Evolutionary conservation across 2,113 vertebrate genomes (phyloP).

Genomic region (Nymphicus hollandicus): DNA sequence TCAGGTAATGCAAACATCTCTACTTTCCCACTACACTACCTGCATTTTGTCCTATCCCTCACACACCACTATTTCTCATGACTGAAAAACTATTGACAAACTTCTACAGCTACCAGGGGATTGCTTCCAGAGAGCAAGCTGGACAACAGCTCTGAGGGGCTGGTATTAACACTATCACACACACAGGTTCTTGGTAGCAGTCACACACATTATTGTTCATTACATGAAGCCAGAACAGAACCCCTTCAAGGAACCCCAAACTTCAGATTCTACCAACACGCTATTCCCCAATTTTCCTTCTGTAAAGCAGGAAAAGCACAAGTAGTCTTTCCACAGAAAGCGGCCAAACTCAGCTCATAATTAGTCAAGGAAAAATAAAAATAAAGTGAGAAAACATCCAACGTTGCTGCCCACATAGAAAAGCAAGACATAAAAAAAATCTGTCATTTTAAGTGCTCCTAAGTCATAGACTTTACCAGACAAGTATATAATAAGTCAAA

Average conservation of each 20-base stretch:
- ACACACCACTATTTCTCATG: background rate
- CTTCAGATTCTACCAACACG: background rate
- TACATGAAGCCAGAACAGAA: background rate
- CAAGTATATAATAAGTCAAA: background rate
- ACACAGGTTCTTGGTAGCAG: background rate
- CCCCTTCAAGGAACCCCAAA: background rate
- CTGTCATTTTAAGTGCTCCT: background rate
- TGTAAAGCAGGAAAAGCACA: background rate
- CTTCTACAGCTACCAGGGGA: background rate
- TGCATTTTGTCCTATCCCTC: background rate
- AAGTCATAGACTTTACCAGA: background rate
- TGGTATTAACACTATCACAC: background rate
- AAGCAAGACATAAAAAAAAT: background rate
- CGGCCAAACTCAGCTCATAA: background rate
- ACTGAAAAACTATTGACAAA: background rate
- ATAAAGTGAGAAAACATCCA: background rate
- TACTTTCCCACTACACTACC: background rate
- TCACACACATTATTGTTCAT: background rate
- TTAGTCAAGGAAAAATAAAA: background rate
- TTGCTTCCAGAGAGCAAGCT: fast-evolving
- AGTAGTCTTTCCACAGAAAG: background rate
- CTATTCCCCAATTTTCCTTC: background rate
- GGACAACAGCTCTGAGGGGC: background rate
- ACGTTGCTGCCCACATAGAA: background rate
- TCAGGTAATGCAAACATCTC: background rate